phyloP scores from a whole-genome alignment of 1,140 invertebrate genomes.

The Temnothorax longispinosus region DNA sequence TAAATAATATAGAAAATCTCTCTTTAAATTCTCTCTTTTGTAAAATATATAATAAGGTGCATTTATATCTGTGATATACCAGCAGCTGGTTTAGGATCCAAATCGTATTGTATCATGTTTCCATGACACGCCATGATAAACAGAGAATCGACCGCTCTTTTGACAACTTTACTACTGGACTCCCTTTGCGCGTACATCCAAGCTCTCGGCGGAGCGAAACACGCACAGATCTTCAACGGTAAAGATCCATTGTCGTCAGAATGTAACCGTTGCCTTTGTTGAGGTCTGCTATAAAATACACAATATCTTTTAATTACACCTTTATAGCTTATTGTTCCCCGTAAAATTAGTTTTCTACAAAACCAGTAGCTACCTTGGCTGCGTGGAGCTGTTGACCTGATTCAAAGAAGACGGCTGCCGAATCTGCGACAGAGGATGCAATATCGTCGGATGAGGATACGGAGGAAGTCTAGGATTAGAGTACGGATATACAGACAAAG shows the following conservation, averaged over 20 bases:
- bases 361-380: conserved; percentile 83
- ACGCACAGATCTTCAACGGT: conserved; percentile 91
- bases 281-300: conserved; percentile 73
- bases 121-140: conserved; percentile 96
- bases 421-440: conserved; percentile 94
- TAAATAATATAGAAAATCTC: neutral
- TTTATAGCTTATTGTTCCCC: neutral
- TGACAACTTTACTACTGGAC: conserved; percentile 85
- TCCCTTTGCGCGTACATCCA: conserved; percentile 89
- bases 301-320: conserved; percentile 1
- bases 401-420: conserved; percentile 90
- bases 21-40: neutral
- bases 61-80: conserved; percentile 82
- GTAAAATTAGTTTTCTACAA: conserved; percentile 2
- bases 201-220: conserved; percentile 91
- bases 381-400: conserved; percentile 84
- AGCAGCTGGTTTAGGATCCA: conserved; percentile 92
- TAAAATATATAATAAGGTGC: conserved; percentile 2
- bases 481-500: conserved; percentile 90
- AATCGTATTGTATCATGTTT: conserved; percentile 94
- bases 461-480: conserved; percentile 95
- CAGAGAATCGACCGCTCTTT: conserved; percentile 91
- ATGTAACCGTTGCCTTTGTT: conserved; percentile 88
- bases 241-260: conserved; percentile 89
- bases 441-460: conserved; percentile 93